Evolutionary conservation across 2,888 invertebrate species (phyloP), one percentile per base, ranked within the genome.

Genomic region (Mesorhabditis sp.): DNA sequence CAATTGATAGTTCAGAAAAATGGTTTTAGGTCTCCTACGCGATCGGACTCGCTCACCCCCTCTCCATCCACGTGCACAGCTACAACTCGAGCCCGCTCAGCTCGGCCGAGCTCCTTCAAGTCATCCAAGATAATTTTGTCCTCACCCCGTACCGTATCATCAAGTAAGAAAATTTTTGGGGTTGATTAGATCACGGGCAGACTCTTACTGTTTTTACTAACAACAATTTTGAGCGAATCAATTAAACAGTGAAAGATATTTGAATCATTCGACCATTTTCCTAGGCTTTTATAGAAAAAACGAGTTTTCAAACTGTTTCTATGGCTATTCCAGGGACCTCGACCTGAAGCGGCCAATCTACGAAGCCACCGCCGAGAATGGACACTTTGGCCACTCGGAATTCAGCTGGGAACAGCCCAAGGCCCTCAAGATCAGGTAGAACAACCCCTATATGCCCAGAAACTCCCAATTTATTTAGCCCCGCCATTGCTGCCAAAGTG

Each of bases 381-480:
- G 98, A 45, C 98, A 99, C 89, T 98, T 98, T 87, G 98, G 98
- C 67, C 91, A 97, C 75, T 91, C 92, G 76, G 93, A 93, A 80
- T 98, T 98, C 89, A 90, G 93, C 69, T 98, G 98, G 98, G 97
- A 98, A 88, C 90, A 91, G 87, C 93, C 95, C 79, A 97, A 97
- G 88, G 89, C 90, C 72, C 89, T 93, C 45, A 81, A 70, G 43
- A 74, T 80, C 62, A 41, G 64, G 13, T 28, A 28, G 28, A 28
- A 28, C 28, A 28, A 28, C 28, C 28, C 28, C 28, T 28, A 2
- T 1, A 28, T 28, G 28, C 28, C 28, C 28, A 28, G 28, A 28
- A 28, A 28, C 28, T 28, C 28, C 28, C 28, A 28, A 28, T 28
- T 28, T 28, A 28, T 28, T 28, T 28, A 28, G 28, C 28, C 28